Base-by-base conservation (phyloP, 2,113 vertebrate genomes). In the Mungos mungo region DNA sequence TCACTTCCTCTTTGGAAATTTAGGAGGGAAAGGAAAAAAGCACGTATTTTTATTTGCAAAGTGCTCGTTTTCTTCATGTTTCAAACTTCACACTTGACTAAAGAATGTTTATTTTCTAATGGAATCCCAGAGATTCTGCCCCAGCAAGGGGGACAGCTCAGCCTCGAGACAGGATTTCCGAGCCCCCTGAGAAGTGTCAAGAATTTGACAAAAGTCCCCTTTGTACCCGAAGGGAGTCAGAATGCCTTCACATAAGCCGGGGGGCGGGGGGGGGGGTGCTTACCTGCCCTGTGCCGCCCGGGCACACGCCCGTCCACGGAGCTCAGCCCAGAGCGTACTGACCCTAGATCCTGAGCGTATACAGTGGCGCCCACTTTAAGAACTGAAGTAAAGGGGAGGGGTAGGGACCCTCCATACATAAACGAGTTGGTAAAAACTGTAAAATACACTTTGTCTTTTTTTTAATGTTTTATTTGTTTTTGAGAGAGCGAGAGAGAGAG, bases 1-100 rank as follows among this genome's bases (percentile, higher is more conserved):
- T 95, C 85, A 95, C 97, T 93, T 95, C 97, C 95, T 97, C 96
- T 92, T 74, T 18, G 69, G 95, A 98, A 97, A 96, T 90, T 54
- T 60, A 54, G 80, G 54, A 85, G 27, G 29, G 45, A 74, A 68
- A 54, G n/a, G 68, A 18, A n/a, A 83, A 95, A 95, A 82, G 57
- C 38, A 57, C 35, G 16, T 35, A 60, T 45, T 86, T 88, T 88
- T 93, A 68, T 77, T 63, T 93, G 82, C 63, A 86, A 88, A 96
- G 92, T 57, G 50, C 21, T 41, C 5, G 4, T 88, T 77, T 41
- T 54, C 95, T 81, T 85, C 66, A 50, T 66, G 38, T 57, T 92
- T 85, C 81, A 45, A 66, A 90, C 77, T 60, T 90, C 94, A 88
- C 89, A 87, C 95, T 97, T 77, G 41, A 57, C 92, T 90, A 72